Evolutionary conservation across 2,888 invertebrate genomes (phyloP), one percentile per base, ranked within the genome.

Genomic region (Malachius bipustulatus): DNA sequence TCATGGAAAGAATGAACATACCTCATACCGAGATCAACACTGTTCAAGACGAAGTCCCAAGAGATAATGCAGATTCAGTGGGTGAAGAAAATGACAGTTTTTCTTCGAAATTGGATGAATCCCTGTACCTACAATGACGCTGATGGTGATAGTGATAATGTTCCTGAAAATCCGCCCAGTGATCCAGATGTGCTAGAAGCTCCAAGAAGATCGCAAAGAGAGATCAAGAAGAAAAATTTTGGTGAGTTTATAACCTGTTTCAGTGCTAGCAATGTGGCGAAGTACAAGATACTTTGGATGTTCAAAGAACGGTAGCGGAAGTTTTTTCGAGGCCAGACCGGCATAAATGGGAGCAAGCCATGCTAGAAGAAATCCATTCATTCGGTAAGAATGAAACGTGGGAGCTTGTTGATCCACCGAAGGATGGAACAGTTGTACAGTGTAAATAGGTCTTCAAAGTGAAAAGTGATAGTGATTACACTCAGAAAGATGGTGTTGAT

Each of bases 401-500:
- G 29, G 29, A 29, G 29, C 29, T 29, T 29, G 29, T 29, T 10
- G 29, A 29, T 29, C 9, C 10, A 9, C 29, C 29, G 11, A 10
- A 29, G 10, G 10, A 6, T 29, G 29, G 8, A 9, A 29, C 8
- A 9, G 11, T 29, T 29, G 29, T 29, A 11, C 29, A 29, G 29
- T 29, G 29, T 29, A 29, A 10, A 10, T 29, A 11, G 29, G 29
- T 29, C 9, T 10, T 29, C 8, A 29, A 29, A 10, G 11, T 9
- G 10, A 29, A 29, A 29, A 9, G 29, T 29, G 29, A 29, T 11
- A 29, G 29, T 29, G 35, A 26, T 19, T 37, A 15, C 27, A 35
- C 15, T 12, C 36, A 39, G 24, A 36, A 39, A 37, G 24, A 24
- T 4, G 38, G 38, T 1, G 14, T 38, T 31, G 35, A 39, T 16